Evolutionary conservation across 2,888 invertebrate genomes (phyloP).

Genomic region (Pyralis farinalis): DNA sequence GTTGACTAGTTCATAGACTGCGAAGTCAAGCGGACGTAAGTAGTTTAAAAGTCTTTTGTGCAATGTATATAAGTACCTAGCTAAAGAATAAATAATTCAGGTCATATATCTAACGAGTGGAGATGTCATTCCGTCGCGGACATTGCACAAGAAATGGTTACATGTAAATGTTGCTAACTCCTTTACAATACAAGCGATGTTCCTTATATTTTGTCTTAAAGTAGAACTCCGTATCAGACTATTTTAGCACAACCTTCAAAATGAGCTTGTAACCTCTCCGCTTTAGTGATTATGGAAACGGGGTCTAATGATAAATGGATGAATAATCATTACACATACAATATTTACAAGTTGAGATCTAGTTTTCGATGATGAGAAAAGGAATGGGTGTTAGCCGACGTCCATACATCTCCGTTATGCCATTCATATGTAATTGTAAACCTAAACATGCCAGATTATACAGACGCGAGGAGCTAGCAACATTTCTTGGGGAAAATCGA

Average conservation of each 20-base stretch:
- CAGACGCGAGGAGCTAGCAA: slow-evolving; percentile 55
- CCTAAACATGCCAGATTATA: slow-evolving; percentile 8
- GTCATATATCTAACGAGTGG: slow-evolving; percentile 4
- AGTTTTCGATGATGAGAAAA: slow-evolving; percentile 23
- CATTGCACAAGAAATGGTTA: slow-evolving; percentile 32
- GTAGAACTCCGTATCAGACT: slow-evolving; percentile 42
- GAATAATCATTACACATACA: slow-evolving; percentile 14
- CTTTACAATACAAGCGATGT: slow-evolving; percentile 26
- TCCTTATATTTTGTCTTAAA: slow-evolving; percentile 25
- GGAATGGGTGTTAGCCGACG: slow-evolving; percentile 23
- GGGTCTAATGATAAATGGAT: slow-evolving; percentile 14
- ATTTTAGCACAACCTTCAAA: slow-evolving; percentile 65
- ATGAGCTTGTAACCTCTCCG: slow-evolving; percentile 50
- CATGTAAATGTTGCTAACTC: slow-evolving; percentile 64
- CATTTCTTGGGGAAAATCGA: slow-evolving; percentile 47
- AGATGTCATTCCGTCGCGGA: slow-evolving; percentile 19
- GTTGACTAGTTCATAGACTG: slow-evolving; percentile 61
- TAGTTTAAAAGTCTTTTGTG: slow-evolving; percentile 23
- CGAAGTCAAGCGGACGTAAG: slow-evolving; percentile 27
- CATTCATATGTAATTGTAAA: slow-evolving; percentile 8
- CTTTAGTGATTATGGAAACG: slow-evolving; percentile 25
- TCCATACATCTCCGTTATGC: slow-evolving; percentile 18
- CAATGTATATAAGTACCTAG: slow-evolving; percentile 25
- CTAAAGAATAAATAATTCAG: slow-evolving; percentile 11
- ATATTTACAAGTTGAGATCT: slow-evolving; percentile 45